Percentiles rank a stretch among this genome's conserved stretches.
These are phyloP conservation scores for Eulacestoma nigropectus DNA, from an alignment of 2,113 vertebrate species.

Conservation along the genomic window DNA sequence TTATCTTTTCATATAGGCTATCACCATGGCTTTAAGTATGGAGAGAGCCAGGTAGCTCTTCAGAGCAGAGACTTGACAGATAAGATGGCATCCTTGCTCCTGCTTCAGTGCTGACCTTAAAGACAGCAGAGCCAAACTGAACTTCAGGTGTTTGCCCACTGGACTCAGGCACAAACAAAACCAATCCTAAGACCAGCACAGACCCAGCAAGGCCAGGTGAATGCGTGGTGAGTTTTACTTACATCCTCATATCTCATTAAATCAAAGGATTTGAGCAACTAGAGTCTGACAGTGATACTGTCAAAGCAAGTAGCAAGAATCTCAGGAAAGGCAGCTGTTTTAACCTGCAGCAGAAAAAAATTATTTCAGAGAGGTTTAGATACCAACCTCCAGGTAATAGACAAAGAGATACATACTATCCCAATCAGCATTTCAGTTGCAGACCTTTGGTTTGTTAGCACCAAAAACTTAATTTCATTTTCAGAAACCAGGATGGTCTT, in stretches of 20 bases:
- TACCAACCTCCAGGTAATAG: not conserved
- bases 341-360: not conserved
- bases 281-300: not conserved
- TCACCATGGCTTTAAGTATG: not conserved
- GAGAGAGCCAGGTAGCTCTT: not conserved
- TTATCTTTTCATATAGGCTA: not conserved
- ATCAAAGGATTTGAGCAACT: not conserved
- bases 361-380: not conserved
- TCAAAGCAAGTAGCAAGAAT: not conserved
- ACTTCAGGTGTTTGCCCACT: not conserved
- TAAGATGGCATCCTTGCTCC: not conserved
- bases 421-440: not conserved
- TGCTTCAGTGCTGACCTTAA: not conserved
- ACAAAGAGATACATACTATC: not conserved
- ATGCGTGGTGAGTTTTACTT: not conserved
- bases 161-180: not conserved
- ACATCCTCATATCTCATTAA: not conserved
- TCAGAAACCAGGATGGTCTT: not conserved
- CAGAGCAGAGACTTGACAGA: not conserved
- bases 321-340: not conserved
- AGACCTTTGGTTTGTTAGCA: not conserved
- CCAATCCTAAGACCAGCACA: not conserved
- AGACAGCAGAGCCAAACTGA: accelerated
- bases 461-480: not conserved
- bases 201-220: not conserved